Conservation (phyloP, 1,140 invertebrate genomes). For the Monomorium pharaonis region DNA sequence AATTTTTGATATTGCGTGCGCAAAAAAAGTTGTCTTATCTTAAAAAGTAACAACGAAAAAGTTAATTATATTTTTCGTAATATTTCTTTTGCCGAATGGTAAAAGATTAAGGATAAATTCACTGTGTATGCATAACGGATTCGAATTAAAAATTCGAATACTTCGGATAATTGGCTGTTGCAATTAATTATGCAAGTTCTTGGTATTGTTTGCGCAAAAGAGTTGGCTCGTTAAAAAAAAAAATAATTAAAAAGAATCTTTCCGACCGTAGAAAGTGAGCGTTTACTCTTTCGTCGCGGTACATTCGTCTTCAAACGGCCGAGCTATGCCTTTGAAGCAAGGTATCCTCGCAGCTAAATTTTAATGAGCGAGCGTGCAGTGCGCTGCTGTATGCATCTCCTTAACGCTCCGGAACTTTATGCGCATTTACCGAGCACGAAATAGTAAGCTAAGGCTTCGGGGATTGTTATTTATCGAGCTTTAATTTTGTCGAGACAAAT, state of each 20-base stretch:
- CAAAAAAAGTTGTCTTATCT: no score
- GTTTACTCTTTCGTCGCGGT: conserved; percentile 33
- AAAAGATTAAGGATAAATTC: background rate
- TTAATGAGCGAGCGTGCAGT: conserved; percentile 50
- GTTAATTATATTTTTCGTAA: no score
- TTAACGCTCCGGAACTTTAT: conserved; percentile 39
- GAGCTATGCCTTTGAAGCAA: conserved; percentile 32
- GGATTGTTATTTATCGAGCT: conserved; percentile 17
- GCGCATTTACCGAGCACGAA: conserved; percentile 4
- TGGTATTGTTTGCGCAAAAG: background rate
- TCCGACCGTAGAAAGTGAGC: background rate
- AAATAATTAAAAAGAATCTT: background rate
- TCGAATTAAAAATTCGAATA: background rate
- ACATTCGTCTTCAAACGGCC: conserved; percentile 36
- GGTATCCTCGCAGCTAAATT: conserved; percentile 34
- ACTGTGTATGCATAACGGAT: background rate
- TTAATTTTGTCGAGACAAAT: conserved; percentile 13
- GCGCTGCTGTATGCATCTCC: conserved; percentile 13
- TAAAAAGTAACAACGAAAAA: no score
- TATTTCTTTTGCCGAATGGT: background rate
- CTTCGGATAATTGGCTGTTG: background rate
- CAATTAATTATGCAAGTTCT: background rate
- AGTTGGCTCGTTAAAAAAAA: background rate
- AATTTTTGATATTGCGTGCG: no score
- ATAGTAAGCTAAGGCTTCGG: background rate